These are phyloP conservation scores for Agrochola circellaris DNA, from an alignment of 2,888 invertebrate genomes.

Conservation along the genomic window DNA sequence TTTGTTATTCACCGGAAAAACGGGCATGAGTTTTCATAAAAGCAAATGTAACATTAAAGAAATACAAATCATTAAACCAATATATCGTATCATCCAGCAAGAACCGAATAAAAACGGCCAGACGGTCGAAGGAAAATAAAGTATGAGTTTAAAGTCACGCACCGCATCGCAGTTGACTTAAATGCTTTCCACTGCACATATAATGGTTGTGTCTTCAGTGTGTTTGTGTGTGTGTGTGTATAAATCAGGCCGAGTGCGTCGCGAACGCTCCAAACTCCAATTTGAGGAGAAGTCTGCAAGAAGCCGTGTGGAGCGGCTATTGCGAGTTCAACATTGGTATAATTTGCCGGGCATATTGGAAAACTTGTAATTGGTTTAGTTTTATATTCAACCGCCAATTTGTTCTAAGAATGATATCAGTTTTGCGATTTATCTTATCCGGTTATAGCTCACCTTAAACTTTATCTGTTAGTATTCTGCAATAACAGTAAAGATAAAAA, in stretches of 20 bases:
- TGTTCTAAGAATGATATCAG: constrained; percentile 83
- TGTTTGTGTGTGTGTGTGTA: constrained; percentile 50
- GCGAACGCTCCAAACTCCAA: constrained; percentile 77
- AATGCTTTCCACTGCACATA: constrained; percentile 54
- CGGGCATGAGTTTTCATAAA: neutral
- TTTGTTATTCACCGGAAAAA: constrained; percentile 10
- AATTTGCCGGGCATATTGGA: constrained; percentile 87
- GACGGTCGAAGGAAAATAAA: constrained; percentile 49
- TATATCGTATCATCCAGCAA: constrained; percentile 26
- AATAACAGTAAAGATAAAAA: constrained; percentile 16
- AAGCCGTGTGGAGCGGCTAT: constrained; percentile 79
- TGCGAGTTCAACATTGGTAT: constrained; percentile 85
- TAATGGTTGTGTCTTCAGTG: constrained; percentile 38
- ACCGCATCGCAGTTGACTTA: constrained; percentile 55
- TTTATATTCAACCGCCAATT: constrained; percentile 84
- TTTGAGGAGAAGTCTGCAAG: constrained; percentile 77
- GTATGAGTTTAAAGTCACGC: constrained; percentile 56
- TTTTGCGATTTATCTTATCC: constrained; percentile 72
- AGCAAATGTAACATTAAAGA: constrained; percentile 4
- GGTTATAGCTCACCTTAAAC: constrained; percentile 38
- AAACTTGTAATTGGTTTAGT: constrained; percentile 90
- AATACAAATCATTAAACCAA: constrained; percentile 30
- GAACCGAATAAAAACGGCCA: constrained; percentile 50
- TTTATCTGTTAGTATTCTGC: constrained; percentile 2
- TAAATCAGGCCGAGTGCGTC: constrained; percentile 68